Base-by-base conservation (phyloP, 2,113 vertebrate genomes). In the Serinus canaria region DNA sequence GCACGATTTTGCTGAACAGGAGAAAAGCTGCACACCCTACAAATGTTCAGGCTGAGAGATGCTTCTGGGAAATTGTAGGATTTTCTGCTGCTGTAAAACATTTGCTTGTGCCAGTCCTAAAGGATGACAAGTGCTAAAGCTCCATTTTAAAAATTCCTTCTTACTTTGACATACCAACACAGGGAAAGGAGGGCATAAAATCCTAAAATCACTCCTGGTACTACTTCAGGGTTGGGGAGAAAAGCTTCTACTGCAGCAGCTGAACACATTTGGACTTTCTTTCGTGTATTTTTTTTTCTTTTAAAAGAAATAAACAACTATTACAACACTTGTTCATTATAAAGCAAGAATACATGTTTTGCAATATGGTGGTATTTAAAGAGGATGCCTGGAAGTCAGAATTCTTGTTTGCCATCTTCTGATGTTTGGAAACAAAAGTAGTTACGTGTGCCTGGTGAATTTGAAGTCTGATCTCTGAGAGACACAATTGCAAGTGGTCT, bases 391-490 rank as follows among this genome's bases (percentile, higher is more conserved):
- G 59, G 44, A 91, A 92, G 52, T 75, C 77, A 77, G 44, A 91
- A 89, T 58, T 50, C 12, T 33, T 47, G 25, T 63, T 91, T 91
- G 56, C 39, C 59, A 67, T 46, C 44, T 49, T 85, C 87, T 77
- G 59, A 44, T 53, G 8, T 33, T 93, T 41, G 69, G 82, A 93
- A 81, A 94, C 55, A 89, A 87, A 94, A 90, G 60, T 24, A 79
- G 80, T 37, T 72, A 92, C 15, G 33, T 41, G 75, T 76, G 78
- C 92, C 91, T 75, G 69, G 70, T 47, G 74, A 96, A 73, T 93
- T 19, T 92, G 86, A 96, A 94, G 9, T 63, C 72, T 9, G 64
- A 30, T 86, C 67, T 92, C 96, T 44, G 63, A 95, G 78, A 94
- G 43, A 79, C 60, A 90, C 83, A 93, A 92, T 78, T 83, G 87